Conservation (phyloP, 2,113 vertebrate genomes). For the Callithrix jacchus region DNA sequence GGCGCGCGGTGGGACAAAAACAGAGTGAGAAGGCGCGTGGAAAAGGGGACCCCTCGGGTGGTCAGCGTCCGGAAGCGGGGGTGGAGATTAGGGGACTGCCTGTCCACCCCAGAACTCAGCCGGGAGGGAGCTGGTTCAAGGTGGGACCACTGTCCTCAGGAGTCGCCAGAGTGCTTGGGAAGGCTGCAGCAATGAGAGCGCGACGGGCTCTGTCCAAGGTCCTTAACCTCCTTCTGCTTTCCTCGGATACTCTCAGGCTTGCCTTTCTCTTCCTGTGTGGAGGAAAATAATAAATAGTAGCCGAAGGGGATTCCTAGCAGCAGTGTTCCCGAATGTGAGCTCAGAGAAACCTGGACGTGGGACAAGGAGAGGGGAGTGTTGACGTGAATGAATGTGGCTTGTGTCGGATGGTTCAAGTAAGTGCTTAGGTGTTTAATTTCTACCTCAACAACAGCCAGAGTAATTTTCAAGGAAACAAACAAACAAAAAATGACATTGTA, state of each 20-base stretch:
- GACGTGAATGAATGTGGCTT: conserved; percentile 77
- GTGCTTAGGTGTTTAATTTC: conserved; percentile 86
- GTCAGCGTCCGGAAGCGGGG: conserved; percentile 76
- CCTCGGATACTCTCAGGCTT: background rate
- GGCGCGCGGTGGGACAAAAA: conserved; percentile 84
- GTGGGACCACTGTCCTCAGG: background rate
- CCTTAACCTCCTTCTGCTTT: background rate
- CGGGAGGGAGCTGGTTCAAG: background rate
- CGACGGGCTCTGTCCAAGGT: conserved; percentile 55
- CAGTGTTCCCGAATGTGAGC: background rate
- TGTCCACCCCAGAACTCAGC: background rate
- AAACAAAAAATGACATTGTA: conserved; percentile 85
- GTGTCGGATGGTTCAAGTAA: conserved; percentile 71
- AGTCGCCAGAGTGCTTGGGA: background rate
- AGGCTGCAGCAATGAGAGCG: accelerated
- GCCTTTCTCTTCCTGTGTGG: background rate
- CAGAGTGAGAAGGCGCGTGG: conserved; percentile 74
- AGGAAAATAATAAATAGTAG: conserved; percentile 40
- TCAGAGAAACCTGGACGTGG: background rate
- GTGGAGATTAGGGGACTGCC: background rate
- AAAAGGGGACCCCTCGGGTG: conserved; percentile 24
- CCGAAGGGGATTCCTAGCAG: conserved; percentile 32
- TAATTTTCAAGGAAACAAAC: conserved; percentile 86
- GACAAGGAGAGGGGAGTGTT: conserved; percentile 38
- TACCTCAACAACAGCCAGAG: conserved; percentile 80